phyloP scores from a whole-genome alignment of 2,888 invertebrate species.

The Pollenia angustigena region DNA sequence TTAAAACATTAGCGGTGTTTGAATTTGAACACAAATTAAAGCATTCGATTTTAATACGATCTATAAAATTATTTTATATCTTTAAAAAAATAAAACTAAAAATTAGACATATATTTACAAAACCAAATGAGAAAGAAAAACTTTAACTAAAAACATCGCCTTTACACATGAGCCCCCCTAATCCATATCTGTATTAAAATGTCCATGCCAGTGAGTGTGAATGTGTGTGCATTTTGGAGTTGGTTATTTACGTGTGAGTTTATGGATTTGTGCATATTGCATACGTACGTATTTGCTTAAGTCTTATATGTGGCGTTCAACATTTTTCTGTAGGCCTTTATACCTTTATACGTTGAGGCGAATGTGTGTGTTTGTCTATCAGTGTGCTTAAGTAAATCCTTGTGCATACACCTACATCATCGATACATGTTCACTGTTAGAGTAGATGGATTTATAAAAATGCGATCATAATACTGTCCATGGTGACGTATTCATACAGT shows the following conservation, averaged over 20 bases:
- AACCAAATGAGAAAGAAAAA: too few relatives aligned
- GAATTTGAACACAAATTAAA: too few relatives aligned
- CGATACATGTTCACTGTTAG: constrained; percentile 64
- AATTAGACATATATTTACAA: too few relatives aligned
- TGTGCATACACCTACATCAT: constrained; percentile 64
- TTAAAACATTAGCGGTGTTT: background rate
- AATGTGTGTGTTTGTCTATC: background rate
- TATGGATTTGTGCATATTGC: constrained; percentile 47
- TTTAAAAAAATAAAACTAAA: too few relatives aligned
- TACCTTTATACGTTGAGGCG: background rate
- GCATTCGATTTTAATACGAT: too few relatives aligned
- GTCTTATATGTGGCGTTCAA: constrained; percentile 34
- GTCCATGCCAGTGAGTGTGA: background rate
- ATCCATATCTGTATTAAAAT: background rate
- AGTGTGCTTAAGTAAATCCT: constrained; percentile 54
- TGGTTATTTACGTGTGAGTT: constrained; percentile 47
- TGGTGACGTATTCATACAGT: constrained; percentile 38
- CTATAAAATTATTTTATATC: too few relatives aligned
- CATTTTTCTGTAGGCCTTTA: constrained; percentile 8
- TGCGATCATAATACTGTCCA: constrained; percentile 55
- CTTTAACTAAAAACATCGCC: too few relatives aligned
- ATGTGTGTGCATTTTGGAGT: constrained; percentile 16
- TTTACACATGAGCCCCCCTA: background rate
- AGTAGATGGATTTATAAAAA: constrained; percentile 67
- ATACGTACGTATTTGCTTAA: constrained; percentile 37